These are phyloP conservation scores for Pogoniulus pusillus DNA, from an alignment of 2,797 vertebrate genomes.

Conservation along the genomic window DNA sequence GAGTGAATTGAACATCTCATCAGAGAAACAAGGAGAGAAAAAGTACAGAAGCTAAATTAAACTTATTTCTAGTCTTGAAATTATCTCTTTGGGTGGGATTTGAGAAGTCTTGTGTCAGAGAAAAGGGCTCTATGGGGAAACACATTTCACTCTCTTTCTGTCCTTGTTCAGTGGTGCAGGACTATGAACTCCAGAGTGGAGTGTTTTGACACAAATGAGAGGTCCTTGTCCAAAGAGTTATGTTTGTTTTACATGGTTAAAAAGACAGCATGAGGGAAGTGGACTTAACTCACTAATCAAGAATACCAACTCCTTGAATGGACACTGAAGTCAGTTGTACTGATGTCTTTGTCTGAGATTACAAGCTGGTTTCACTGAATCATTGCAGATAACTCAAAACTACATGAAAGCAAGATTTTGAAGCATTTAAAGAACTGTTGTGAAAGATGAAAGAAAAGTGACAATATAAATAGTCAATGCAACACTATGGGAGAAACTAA, in stretches of 20 bases:
- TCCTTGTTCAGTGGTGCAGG: not conserved
- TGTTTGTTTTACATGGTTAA: accelerated
- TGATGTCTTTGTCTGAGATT: not conserved
- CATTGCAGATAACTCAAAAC: not conserved
- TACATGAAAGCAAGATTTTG: not conserved
- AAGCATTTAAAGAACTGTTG: not conserved
- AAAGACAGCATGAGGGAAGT: not conserved
- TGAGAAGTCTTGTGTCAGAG: not conserved
- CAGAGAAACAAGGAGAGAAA: not conserved
- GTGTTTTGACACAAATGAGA: not conserved
- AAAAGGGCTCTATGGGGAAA: not conserved
- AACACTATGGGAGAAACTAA: not conserved
- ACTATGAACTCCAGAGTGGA: not conserved
- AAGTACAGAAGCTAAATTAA: conserved; percentile 5
- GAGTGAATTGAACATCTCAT: conserved; percentile 39
- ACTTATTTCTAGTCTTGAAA: conserved; percentile 7
- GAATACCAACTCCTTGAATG: not conserved
- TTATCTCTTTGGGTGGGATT: not conserved
- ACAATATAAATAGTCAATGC: not conserved
- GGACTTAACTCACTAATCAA: not conserved
- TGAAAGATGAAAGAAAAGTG: not conserved
- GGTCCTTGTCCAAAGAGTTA: not conserved
- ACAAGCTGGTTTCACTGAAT: not conserved
- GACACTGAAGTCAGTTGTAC: not conserved
- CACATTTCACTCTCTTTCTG: not conserved